phyloP scores from a whole-genome alignment of 2,797 vertebrate species.

The Taeniopygia guttata region DNA sequence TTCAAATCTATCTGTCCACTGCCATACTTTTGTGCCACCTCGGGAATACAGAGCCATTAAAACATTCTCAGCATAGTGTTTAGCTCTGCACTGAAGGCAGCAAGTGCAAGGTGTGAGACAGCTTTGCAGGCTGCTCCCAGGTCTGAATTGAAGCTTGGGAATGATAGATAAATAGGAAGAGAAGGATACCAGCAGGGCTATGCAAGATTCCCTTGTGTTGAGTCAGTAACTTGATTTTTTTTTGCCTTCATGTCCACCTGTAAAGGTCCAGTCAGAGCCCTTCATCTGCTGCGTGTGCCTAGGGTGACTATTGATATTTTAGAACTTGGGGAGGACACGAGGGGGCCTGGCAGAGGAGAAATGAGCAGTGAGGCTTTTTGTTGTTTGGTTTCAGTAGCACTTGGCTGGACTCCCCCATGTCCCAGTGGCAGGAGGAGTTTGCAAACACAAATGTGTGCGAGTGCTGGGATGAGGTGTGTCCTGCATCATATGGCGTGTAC shows the following conservation, averaged over 20 bases:
- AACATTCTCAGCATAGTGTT: background rate
- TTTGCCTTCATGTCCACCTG: background rate
- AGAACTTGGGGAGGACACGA: rapidly evolving
- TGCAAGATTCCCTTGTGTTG: background rate
- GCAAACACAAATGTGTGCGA: background rate
- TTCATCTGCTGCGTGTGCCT: rapidly evolving
- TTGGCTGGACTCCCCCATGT: background rate
- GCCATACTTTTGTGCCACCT: background rate
- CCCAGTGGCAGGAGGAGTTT: slow-evolving; percentile 46
- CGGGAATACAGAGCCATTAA: background rate
- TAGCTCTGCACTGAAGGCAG: background rate
- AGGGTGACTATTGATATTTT: background rate
- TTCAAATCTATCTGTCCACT: background rate
- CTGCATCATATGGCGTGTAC: background rate
- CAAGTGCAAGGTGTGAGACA: background rate
- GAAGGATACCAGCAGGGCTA: background rate
- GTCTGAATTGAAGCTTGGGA: background rate
- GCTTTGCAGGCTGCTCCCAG: background rate
- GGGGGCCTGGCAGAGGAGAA: background rate
- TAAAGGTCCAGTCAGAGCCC: background rate
- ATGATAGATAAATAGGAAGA: background rate
- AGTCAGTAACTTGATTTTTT: background rate
- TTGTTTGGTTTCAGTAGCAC: background rate
- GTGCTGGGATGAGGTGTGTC: background rate
- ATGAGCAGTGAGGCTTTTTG: background rate